Evolutionary conservation across 2,888 invertebrate genomes (phyloP), one percentile per base, ranked within the genome.

Genomic region (Ganaspis brasiliensis): DNA sequence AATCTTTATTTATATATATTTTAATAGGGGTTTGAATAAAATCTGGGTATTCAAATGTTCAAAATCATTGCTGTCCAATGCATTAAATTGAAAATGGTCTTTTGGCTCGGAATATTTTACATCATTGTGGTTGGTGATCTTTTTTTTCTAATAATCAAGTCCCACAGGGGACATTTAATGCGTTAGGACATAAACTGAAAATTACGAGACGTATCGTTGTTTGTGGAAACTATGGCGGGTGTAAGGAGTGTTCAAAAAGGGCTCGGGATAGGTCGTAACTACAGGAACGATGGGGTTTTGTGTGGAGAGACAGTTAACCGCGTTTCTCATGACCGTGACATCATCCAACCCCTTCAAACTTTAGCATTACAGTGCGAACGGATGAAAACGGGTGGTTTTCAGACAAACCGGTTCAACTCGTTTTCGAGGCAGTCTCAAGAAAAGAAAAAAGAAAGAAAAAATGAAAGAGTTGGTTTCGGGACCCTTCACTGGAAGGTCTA

Each of bases 371-470:
- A 31, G 21, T 73, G 74, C 73, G 77, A 73, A 74, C 70, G 40
- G 59, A 14, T 61, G 63, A 76, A 86, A 87, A 85, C 85, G 84
- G 87, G 81, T 85, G 85, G 86, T 87, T 90, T 89, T 90, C 87
- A 83, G 81, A 78, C 82, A 79, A 89, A 90, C 91, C 89, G 89
- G 90, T 90, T 78, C 37, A 21, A 88, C 90, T 87, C 88, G 90
- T 89, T 89, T 80, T 70, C 14, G 52, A 40, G 35, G 24, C 37
- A 57, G 70, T 75, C 75, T 77, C 72, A 61, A 56, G 63, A 67
- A 71, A 72, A 57, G 57, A 57, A 45, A 70, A 73, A 61, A 55
- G 57, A 59, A 67, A 12, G 52, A 61, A 71, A 77, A 74, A 70
- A 73, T 57, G 67, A 67, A 77, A 56, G 57, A 61, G 31, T 72